Percentiles rank a stretch among this genome's conserved stretches.
Conservation (phyloP, 2,113 vertebrate genomes). For the Genyomyrus donnyi region DNA sequence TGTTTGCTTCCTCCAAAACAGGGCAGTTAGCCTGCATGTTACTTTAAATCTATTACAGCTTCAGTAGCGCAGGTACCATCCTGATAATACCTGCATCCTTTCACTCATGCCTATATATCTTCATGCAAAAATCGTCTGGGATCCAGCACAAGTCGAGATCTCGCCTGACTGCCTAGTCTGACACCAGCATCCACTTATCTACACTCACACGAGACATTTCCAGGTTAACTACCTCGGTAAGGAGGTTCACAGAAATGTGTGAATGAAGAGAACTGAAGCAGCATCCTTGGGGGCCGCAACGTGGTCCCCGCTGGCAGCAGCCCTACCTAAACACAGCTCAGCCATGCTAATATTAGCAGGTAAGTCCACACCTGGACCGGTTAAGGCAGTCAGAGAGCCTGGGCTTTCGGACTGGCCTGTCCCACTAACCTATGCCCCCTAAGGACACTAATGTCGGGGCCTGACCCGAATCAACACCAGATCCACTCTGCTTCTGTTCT, state of each 20-base stretch:
- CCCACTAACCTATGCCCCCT: neutral
- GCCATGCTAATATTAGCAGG: neutral
- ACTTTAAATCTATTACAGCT: neutral
- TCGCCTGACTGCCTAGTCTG: neutral
- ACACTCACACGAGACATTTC: neutral
- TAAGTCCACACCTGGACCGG: neutral
- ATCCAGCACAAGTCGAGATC: neutral
- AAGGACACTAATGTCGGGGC: neutral
- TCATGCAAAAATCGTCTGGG: too few relatives aligned
- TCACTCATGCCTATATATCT: neutral
- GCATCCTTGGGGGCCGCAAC: neutral
- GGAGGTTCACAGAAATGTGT: neutral
- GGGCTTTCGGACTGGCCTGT: neutral
- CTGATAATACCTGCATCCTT: neutral
- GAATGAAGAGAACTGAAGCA: neutral
- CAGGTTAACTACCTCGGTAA: neutral
- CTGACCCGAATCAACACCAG: neutral
- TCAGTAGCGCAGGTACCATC: neutral
- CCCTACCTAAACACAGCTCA: neutral
- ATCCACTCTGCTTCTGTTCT: neutral
- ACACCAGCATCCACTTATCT: neutral
- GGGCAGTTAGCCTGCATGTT: neutral
- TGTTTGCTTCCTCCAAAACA: neutral
- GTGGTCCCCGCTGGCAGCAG: neutral
- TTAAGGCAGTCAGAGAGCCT: neutral